These are phyloP conservation scores for Euleptes europaea DNA, from an alignment of 2,113 vertebrate species.

Conservation along the genomic window DNA sequence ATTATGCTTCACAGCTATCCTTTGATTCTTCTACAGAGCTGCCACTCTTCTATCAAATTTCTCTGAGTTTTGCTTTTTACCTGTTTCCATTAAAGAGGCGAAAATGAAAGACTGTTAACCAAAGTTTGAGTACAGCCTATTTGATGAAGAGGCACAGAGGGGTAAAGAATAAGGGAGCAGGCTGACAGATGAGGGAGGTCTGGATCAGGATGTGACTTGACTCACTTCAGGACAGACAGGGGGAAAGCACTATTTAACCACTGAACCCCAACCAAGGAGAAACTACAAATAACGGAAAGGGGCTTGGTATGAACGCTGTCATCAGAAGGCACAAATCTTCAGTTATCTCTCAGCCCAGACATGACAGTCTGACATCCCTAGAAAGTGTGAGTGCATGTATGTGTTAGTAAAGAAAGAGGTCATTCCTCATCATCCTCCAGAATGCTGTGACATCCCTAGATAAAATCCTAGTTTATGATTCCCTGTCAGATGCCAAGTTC, in stretches of 20 bases:
- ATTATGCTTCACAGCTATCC: neutral
- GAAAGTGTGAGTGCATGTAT: conserved; percentile 39
- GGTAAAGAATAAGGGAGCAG: neutral
- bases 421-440: conserved; percentile 62
- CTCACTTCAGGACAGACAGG: neutral
- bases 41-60: neutral
- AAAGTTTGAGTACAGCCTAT: neutral
- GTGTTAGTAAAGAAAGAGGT: neutral
- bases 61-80: conserved; percentile 1
- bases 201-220: neutral
- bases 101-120: neutral
- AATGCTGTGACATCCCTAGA: conserved; percentile 29
- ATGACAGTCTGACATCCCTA: conserved; percentile 41
- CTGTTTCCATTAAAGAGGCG: conserved; percentile 16
- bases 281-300: neutral
- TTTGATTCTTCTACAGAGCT: neutral
- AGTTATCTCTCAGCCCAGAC: conserved; percentile 60
- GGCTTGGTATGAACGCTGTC: conserved; percentile 7
- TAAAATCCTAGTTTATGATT: conserved; percentile 26
- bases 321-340: conserved; percentile 58
- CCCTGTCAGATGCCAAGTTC: conserved; percentile 38
- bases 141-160: neutral
- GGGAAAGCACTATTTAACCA: neutral
- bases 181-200: neutral
- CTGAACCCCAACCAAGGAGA: conserved; percentile 26